These are phyloP conservation scores for Myrmecobius fasciatus DNA, from an alignment of 2,113 vertebrate species.

Conservation along the genomic window DNA sequence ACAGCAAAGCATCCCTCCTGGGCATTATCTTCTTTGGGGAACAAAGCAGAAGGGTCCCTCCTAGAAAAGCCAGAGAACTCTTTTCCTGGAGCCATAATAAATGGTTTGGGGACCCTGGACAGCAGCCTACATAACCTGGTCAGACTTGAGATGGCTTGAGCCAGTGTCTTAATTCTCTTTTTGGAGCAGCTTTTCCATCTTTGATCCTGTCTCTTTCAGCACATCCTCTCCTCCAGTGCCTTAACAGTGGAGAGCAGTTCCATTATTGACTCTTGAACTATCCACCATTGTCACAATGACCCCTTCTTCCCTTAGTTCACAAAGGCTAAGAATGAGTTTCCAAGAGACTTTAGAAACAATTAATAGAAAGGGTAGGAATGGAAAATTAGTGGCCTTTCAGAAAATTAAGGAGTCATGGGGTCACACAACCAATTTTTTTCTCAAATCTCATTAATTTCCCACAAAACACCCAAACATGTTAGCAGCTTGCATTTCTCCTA, in stretches of 20 bases:
- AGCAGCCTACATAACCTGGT: background rate
- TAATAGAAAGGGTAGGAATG: background rate
- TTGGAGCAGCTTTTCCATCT: background rate
- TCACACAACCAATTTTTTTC: background rate
- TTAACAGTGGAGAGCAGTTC: background rate
- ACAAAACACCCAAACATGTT: background rate
- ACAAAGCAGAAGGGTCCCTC: background rate
- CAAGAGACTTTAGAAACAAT: background rate
- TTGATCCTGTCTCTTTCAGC: background rate
- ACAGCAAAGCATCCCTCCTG: background rate
- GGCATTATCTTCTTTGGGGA: background rate
- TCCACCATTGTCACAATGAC: background rate
- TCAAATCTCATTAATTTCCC: background rate
- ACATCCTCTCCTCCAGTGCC: background rate
- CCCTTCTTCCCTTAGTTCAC: background rate
- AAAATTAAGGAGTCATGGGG: background rate
- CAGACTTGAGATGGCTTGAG: background rate
- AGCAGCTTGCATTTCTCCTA: background rate
- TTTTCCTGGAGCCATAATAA: background rate
- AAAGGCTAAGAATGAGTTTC: background rate
- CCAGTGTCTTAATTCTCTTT: background rate
- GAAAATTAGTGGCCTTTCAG: background rate
- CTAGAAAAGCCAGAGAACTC: background rate
- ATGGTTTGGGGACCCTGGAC: background rate
- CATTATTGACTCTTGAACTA: background rate